phyloP scores from a whole-genome alignment of 2,797 vertebrate species.

The Sciaenops ocellatus region DNA sequence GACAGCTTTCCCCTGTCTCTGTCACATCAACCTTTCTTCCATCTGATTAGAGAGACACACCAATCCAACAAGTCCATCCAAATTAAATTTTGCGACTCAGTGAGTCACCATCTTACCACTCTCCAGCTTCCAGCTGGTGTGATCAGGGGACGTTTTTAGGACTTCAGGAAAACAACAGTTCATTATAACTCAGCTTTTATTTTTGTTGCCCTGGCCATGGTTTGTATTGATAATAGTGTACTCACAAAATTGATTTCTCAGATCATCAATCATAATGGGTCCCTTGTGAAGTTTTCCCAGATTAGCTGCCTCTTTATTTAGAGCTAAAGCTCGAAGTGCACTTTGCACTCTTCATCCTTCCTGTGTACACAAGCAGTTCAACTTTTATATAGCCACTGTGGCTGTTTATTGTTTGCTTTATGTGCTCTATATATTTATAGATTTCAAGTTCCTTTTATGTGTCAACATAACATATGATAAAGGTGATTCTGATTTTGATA shows the following conservation, averaged over 20 bases:
- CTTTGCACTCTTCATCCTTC: no score
- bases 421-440: no score
- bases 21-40: not conserved
- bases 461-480: no score
- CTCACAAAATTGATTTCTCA: not conserved
- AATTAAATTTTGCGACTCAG: not conserved
- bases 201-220: not conserved
- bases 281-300: not conserved
- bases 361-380: no score
- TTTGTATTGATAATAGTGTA: not conserved
- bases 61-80: not conserved
- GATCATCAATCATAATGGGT: not conserved
- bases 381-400: no score
- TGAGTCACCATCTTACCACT: not conserved
- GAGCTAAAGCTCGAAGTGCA: not conserved
- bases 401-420: no score
- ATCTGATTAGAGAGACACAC: constrained; percentile 1
- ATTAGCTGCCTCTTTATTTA: not conserved
- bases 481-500: no score
- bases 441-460: no score
- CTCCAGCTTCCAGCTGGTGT: not conserved
- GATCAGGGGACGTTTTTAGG: not conserved
- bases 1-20: not conserved
- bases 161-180: not conserved
- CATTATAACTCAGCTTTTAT: not conserved